These are phyloP conservation scores for Turnix velox DNA, from an alignment of 2,113 vertebrate species.

Conservation along the genomic window DNA sequence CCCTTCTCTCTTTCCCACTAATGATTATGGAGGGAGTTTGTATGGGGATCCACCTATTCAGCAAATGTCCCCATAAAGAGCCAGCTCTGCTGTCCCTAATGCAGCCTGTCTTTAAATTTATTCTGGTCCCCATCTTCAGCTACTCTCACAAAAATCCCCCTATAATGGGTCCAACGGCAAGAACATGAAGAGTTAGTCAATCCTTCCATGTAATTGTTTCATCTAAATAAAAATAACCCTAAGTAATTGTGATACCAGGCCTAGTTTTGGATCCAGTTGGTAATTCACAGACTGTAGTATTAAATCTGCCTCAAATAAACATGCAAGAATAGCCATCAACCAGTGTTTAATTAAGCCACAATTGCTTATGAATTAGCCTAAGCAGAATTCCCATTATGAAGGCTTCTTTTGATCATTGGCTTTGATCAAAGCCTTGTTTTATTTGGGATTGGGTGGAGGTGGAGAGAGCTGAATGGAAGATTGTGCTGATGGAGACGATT, in stretches of 20 bases:
- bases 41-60: neutral
- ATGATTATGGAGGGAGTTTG: neutral
- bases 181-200: neutral
- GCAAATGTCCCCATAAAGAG: no score
- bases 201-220: neutral
- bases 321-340: neutral
- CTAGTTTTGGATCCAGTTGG: neutral
- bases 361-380: neutral
- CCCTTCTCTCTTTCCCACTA: neutral
- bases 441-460: neutral
- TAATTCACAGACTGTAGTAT: neutral
- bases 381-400: neutral
- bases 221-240: neutral
- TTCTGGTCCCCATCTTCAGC: neutral
- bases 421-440: neutral
- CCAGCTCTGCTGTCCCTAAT: neutral
- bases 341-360: neutral
- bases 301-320: neutral
- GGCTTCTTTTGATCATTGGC: neutral
- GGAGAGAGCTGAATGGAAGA: rapidly evolving
- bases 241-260: neutral
- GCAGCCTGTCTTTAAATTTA: neutral
- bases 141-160: neutral
- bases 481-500: neutral
- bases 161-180: neutral